Base-by-base conservation (phyloP, 2,888 invertebrate species). In the Schizaphis graminum region DNA sequence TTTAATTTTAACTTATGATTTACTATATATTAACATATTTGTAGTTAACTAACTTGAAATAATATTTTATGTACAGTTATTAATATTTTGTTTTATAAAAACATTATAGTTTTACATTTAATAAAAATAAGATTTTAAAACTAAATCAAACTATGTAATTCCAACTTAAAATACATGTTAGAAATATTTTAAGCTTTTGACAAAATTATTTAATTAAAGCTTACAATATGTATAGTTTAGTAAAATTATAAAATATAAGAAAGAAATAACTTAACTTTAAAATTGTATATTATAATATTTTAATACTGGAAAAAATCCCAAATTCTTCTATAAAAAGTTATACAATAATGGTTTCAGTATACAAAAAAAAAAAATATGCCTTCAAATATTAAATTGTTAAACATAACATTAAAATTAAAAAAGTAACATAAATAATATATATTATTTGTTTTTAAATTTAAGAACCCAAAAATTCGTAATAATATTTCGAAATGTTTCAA, bases 371-470 rank as follows among this genome's bases (percentile, higher is more conserved):
- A 53, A 56, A 53, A 85, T 41, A 5, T 77, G 21, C 21, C n/a
- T 85, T 57, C 24, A 41, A 91, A 84, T 57, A 57, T 86, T 57
- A 91, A 85, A 91, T 57, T 91, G n/a, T 47, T 61, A 47, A 28
- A 67, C 24, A 47, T 47, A 4, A 49, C 61, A 67, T 44, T n/a
- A 44, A 47, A 91, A 91, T 86, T 57, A n/a, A 85, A 77, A 90
- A 77, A 77, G 87, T 87, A 49, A 35, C 24, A 77, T 21, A n/a
- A 77, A 77, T 24, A 16, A 77, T 77, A 77, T 35, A 53, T 53
- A 47, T 35, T 77, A 2, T 77, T 35, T 77, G 2, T 77, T 35
- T 35, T 67, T 67, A 16, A 67, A 67, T 35, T 16, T 67, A 7
- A 21, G 21, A 21, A 16, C 2, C 77, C 21, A 3, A 3, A 77